Conservation (phyloP, 2,113 vertebrate species). For the Tragulus kanchil region DNA sequence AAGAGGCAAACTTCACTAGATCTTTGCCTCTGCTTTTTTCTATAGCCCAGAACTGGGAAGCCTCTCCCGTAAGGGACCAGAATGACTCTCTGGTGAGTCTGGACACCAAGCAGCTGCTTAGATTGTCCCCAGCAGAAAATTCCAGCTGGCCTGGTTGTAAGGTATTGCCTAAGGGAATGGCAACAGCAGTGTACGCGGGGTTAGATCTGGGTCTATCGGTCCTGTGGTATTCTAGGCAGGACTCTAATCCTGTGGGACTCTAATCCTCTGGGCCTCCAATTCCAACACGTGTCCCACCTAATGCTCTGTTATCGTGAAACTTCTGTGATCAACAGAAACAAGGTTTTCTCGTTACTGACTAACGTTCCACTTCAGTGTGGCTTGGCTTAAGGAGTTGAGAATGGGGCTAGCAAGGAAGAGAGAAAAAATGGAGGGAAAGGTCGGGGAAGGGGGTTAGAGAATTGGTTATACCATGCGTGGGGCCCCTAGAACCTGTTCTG, state of each 20-base stretch:
- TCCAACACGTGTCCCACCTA: background rate
- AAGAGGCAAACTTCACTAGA: background rate
- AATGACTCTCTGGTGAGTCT: background rate
- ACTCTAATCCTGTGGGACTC: background rate
- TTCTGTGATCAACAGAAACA: background rate
- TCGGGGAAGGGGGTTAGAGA: background rate
- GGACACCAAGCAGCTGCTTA: background rate
- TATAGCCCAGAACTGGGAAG: background rate
- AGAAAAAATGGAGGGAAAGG: background rate
- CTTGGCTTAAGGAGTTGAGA: background rate
- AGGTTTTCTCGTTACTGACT: background rate
- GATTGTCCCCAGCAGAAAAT: background rate
- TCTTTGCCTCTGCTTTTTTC: background rate
- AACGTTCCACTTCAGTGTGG: background rate
- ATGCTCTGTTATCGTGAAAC: background rate
- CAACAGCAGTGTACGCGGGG: background rate
- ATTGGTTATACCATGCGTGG: background rate
- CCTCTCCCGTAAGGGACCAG: background rate
- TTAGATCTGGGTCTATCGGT: background rate
- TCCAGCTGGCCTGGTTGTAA: background rate
- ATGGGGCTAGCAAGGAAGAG: background rate
- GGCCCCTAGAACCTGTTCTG: background rate
- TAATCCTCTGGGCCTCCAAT: background rate
- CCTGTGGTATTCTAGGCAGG: background rate
- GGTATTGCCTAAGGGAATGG: slow-evolving; percentile 24